These are phyloP conservation scores for Kradibia gibbosae DNA, from an alignment of 1,140 invertebrate genomes.

Conservation along the genomic window DNA sequence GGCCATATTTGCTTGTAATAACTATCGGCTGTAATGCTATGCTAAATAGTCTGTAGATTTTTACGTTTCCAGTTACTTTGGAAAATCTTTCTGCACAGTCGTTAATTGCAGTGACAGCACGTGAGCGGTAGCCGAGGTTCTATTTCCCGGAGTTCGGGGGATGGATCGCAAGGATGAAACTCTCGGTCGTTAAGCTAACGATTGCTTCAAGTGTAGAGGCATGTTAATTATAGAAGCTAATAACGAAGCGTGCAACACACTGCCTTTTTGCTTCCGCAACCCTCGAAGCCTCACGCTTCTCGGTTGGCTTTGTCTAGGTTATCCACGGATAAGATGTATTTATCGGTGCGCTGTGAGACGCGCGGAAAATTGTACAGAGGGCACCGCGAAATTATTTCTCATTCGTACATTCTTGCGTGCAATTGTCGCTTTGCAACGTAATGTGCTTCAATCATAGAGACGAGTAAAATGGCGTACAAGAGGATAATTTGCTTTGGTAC, in stretches of 20 bases:
- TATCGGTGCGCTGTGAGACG: neutral
- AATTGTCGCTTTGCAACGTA: neutral
- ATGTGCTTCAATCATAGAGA: neutral
- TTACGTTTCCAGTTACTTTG: neutral
- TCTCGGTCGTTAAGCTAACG: constrained; percentile 63
- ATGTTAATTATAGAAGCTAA: constrained; percentile 66
- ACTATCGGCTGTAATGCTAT: neutral
- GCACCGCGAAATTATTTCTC: neutral
- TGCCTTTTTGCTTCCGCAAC: constrained; percentile 1
- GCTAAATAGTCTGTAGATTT: too few species aligned
- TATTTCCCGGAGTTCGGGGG: constrained; percentile 13
- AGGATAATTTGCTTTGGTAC: neutral
- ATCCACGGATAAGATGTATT: neutral
- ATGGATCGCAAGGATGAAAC: constrained; percentile 55
- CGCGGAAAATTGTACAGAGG: neutral
- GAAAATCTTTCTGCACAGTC: constrained; percentile 50
- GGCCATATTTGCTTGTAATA: neutral
- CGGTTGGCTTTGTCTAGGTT: too few species aligned
- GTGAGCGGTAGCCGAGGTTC: neutral
- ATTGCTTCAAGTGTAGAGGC: constrained; percentile 55
- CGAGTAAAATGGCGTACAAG: neutral
- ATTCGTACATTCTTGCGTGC: neutral
- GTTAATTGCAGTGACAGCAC: neutral
- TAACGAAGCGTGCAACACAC: constrained; percentile 57
- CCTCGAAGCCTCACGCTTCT: neutral